Percentiles rank a stretch among this genome's conserved stretches.
These are phyloP conservation scores for Drosophila nannoptera DNA, from an alignment of 1,140 invertebrate genomes.

Conservation along the genomic window DNA sequence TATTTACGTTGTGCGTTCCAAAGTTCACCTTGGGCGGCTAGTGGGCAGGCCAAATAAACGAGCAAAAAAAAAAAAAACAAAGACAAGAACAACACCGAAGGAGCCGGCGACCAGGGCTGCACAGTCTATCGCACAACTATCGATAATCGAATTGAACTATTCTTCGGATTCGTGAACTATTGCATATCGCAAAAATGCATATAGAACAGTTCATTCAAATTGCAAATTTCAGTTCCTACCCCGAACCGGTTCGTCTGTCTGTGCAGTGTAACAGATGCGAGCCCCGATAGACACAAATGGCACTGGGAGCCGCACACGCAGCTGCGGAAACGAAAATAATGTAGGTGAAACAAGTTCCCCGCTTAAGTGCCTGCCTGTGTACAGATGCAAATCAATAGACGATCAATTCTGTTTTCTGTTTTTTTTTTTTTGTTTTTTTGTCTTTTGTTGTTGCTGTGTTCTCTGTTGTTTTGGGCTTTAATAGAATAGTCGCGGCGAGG, in stretches of 20 bases:
- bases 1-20: constrained; percentile 28
- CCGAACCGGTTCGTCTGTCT: background rate
- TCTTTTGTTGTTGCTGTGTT: constrained; percentile 20
- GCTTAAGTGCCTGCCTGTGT: constrained; percentile 58
- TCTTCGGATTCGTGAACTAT: background rate
- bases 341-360: constrained; percentile 74
- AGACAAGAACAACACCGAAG: no score
- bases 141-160: background rate
- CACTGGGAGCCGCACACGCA: constrained; percentile 61
- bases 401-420: constrained; percentile 45
- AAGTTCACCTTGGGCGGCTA: constrained; percentile 73
- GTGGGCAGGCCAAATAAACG: no score
- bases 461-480: constrained; percentile 45
- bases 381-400: constrained; percentile 75
- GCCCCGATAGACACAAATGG: constrained; percentile 40
- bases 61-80: no score
- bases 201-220: background rate
- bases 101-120: background rate
- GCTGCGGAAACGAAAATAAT: constrained; percentile 72
- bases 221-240: background rate
- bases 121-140: background rate
- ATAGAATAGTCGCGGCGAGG: constrained; percentile 56
- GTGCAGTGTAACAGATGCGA: constrained; percentile 21
- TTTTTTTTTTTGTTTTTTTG: background rate
- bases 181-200: no score